Conservation (phyloP, 2,113 vertebrate species). For the Cynopterus brachyotis region DNA sequence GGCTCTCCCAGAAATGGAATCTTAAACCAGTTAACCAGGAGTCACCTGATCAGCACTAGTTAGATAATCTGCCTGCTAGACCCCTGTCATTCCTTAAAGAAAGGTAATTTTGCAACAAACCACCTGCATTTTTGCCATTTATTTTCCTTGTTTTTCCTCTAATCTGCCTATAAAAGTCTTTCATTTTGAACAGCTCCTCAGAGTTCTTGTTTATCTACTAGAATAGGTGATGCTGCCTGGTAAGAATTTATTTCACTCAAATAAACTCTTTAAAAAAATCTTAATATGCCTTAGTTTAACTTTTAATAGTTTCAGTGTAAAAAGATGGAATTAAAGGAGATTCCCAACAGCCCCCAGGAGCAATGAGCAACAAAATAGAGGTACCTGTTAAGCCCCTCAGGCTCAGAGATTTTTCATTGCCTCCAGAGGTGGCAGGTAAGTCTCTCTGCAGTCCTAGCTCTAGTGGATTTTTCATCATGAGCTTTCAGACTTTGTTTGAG, state of each 20-base stretch:
- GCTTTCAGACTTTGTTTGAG: neutral
- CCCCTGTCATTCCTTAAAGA: neutral
- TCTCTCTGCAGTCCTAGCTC: neutral
- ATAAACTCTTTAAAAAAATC: neutral
- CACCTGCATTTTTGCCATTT: neutral
- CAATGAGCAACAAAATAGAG: fast-evolving
- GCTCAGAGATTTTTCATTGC: fast-evolving
- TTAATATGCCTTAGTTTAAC: neutral
- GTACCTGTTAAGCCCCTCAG: neutral
- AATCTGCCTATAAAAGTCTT: neutral
- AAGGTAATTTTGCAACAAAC: neutral
- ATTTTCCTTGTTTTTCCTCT: neutral
- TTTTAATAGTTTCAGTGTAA: neutral
- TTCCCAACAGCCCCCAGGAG: fast-evolving
- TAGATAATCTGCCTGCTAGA: neutral
- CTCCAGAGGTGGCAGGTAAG: too few relatives aligned
- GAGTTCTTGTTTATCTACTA: neutral
- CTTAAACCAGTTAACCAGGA: neutral
- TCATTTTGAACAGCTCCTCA: neutral
- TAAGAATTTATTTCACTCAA: neutral
- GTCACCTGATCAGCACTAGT: neutral
- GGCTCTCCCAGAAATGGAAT: neutral
- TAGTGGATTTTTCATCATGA: neutral
- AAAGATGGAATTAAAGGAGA: neutral
- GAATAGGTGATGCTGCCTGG: neutral